Conservation (phyloP, 2,113 vertebrate species). For the Polypterus senegalus region DNA sequence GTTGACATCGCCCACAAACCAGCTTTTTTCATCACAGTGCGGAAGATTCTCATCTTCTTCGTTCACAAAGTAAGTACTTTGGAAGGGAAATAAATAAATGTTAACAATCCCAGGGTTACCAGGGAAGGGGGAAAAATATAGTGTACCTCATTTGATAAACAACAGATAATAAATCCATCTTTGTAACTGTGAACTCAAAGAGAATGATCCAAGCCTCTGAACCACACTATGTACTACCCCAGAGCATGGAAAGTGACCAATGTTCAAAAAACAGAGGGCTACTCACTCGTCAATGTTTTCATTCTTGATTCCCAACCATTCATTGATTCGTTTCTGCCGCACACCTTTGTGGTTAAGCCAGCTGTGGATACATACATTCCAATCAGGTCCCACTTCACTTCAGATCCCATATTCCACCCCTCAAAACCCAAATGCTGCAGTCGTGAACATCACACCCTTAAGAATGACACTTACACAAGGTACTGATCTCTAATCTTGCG, state of each 20-base stretch:
- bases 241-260: too few relatives aligned
- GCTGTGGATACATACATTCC: conserved; percentile 35
- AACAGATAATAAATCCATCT: too few relatives aligned
- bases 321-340: conserved; percentile 80
- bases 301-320: conserved; percentile 84
- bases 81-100: too few relatives aligned
- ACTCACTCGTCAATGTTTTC: conserved; percentile 85
- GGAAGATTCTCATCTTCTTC: conserved; percentile 82
- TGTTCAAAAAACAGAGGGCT: conserved; percentile 1
- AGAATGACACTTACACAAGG: conserved; percentile 68
- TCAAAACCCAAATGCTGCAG: not conserved
- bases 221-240: too few relatives aligned
- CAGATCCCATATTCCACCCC: not conserved
- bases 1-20: conserved; percentile 90
- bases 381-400: not conserved
- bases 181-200: not conserved
- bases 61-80: conserved; percentile 70
- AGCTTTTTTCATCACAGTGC: conserved; percentile 83
- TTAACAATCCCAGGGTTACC: too few relatives aligned
- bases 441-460: not conserved
- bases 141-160: too few relatives aligned
- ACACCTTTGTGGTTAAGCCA: conserved; percentile 96
- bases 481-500: conserved; percentile 91
- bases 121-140: too few relatives aligned
- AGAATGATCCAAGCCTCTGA: too few relatives aligned